phyloP scores from a whole-genome alignment of 2,113 vertebrate genomes.

The Narcine bancroftii region DNA sequence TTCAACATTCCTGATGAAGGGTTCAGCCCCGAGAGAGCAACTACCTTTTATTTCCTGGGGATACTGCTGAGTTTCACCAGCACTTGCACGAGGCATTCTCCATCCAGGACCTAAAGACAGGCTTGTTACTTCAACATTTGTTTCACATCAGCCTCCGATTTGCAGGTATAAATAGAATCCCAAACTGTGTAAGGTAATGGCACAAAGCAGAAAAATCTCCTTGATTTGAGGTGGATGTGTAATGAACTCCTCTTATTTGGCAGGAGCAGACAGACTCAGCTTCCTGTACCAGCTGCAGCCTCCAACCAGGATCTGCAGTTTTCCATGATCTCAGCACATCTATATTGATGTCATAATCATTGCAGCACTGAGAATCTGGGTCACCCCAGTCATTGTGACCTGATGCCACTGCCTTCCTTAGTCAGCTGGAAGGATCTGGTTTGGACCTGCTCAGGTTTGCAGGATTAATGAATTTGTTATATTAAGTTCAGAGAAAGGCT shows the following conservation, averaged over 20 bases:
- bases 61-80: too few species aligned
- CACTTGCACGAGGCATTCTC: background rate
- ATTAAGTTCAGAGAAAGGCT: background rate
- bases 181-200: background rate
- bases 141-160: background rate
- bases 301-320: background rate
- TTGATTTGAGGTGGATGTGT: background rate
- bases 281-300: background rate
- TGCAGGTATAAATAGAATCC: background rate
- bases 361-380: background rate
- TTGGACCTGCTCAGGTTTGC: background rate
- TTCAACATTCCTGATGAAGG: too few species aligned
- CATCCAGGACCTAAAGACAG: background rate
- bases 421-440: background rate
- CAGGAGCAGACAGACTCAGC: too few species aligned
- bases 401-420: background rate
- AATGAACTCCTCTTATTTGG: background rate
- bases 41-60: too few species aligned
- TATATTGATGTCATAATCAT: background rate
- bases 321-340: background rate
- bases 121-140: background rate
- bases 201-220: background rate
- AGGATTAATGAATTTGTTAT: conserved; percentile 13
- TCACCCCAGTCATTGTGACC: background rate
- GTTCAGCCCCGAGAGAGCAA: too few species aligned